Conservation (phyloP, 2,797 vertebrate genomes). For the Lithobates pipiens region DNA sequence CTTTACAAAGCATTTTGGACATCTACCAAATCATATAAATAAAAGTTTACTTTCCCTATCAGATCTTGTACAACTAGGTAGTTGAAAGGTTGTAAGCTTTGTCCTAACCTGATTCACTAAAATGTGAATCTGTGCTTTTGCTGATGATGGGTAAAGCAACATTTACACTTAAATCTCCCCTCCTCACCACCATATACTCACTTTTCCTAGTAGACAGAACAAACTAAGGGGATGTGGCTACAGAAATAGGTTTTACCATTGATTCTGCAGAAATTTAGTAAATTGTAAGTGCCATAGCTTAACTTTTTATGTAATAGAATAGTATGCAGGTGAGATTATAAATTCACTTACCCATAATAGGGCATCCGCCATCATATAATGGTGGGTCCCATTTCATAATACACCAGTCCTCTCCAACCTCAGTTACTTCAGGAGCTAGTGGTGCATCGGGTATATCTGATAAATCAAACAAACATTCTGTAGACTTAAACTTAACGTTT, state of each 20-base stretch:
- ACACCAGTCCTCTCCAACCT: constrained; percentile 96
- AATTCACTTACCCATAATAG: constrained; percentile 83
- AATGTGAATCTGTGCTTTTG: too few relatives aligned
- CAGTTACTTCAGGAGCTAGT: constrained; percentile 86
- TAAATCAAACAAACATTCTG: neutral
- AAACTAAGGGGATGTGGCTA: neutral
- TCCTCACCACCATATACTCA: neutral
- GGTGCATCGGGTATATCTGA: constrained; percentile 95
- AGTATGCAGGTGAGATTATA: neutral
- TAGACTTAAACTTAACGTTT: neutral
- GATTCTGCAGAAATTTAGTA: too few relatives aligned
- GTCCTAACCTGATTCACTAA: too few relatives aligned
- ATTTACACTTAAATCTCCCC: too few relatives aligned
- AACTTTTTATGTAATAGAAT: neutral
- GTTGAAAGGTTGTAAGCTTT: too few relatives aligned
- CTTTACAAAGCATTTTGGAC: too few relatives aligned
- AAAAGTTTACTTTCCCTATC: too few relatives aligned
- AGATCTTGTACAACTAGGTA: too few relatives aligned
- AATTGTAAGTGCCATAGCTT: too few relatives aligned
- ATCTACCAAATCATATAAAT: too few relatives aligned
- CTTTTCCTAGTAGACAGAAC: neutral
- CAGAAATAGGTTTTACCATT: neutral
- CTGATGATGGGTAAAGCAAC: neutral
- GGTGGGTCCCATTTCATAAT: constrained; percentile 95
- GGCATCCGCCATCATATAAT: constrained; percentile 90